Evolutionary conservation across 2,797 vertebrate species (phyloP), one percentile per base, ranked within the genome.

Genomic region (Lepilemur ruficaudatus): DNA sequence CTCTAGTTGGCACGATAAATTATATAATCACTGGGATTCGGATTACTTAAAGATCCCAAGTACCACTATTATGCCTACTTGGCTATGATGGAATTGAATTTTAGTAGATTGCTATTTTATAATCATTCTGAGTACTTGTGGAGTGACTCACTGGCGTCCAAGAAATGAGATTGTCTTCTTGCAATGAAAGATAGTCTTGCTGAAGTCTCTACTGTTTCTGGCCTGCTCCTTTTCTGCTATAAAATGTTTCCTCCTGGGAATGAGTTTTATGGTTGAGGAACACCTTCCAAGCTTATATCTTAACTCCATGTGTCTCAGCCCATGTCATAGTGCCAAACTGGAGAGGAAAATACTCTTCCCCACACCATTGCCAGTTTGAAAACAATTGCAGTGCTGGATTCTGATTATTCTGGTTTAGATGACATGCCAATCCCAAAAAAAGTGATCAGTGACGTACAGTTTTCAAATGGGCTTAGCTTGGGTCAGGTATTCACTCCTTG

Each of bases 21-120:
- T 89, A 75, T 48, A 46, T 65, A 93, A 93, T 89, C 46, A 86
- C 46, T 63, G 12, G 17, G 70, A 67, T 86, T 97, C 48, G 35
- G 28, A 82, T 82, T 75, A 59, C 67, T 76, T 93, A 61, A 76
- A 90, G 35, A 94, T 81, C 46, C 57, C 41, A 63, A 79, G 63
- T 20, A 75, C 83, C 28, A 18, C 10, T 82, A 8, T 73, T 92
- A 41, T 7, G 22, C 13, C 69, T 89, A 20, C 13, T 70, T 4
- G 20, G 52, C 63, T 67, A 35, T 4, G 10, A n/a, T 30, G 14
- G 35, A 69, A 50, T 7, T 83, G 57, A n/a, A n/a, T 55, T 93
- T 79, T 69, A 18, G 57, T 41, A 41, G 38, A 69, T 2, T 43
- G 38, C 69, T 95, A 28, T 55, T 88, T 55, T 43, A 9, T 65